These are phyloP conservation scores for Alca torda DNA, from an alignment of 2,797 vertebrate genomes.

Conservation along the genomic window DNA sequence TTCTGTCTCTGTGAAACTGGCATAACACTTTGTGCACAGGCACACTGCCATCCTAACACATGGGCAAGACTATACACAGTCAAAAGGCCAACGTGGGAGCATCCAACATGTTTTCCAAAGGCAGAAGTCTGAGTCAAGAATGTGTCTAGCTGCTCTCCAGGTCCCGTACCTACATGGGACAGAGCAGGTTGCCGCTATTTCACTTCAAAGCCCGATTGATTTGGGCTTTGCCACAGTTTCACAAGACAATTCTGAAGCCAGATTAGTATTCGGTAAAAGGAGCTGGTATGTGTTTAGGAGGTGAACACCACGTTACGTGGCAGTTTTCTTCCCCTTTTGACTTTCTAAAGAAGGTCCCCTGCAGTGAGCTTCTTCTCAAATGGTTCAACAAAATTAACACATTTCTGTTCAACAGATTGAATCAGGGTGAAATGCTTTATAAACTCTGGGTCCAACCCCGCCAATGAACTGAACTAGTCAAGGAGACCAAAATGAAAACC, in stretches of 20 bases:
- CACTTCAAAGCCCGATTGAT: not conserved
- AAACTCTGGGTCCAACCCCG: not conserved
- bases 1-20: slow-evolving; percentile 59
- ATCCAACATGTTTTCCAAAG: slow-evolving; percentile 29
- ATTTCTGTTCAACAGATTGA: not conserved
- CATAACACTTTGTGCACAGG: slow-evolving; percentile 48
- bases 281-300: not conserved
- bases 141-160: not conserved
- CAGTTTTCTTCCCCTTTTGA: not conserved
- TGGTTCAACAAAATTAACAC: not conserved
- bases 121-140: slow-evolving; percentile 32
- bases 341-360: not conserved
- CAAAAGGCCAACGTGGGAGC: slow-evolving; percentile 32
- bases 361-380: not conserved
- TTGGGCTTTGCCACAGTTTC: not conserved
- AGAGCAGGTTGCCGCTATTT: not conserved
- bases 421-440: not conserved
- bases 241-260: not conserved
- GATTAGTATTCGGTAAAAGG: not conserved
- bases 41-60: slow-evolving; percentile 59
- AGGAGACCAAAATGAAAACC: slow-evolving; percentile 39
- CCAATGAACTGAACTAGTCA: not conserved
- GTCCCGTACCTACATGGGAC: not conserved
- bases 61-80: slow-evolving; percentile 17
- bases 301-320: not conserved